A percentile compares a stretch with the other conserved stretches of the same genome.
phyloP scores from a whole-genome alignment of 2,113 vertebrate species.

The Saimiri boliviensis region DNA sequence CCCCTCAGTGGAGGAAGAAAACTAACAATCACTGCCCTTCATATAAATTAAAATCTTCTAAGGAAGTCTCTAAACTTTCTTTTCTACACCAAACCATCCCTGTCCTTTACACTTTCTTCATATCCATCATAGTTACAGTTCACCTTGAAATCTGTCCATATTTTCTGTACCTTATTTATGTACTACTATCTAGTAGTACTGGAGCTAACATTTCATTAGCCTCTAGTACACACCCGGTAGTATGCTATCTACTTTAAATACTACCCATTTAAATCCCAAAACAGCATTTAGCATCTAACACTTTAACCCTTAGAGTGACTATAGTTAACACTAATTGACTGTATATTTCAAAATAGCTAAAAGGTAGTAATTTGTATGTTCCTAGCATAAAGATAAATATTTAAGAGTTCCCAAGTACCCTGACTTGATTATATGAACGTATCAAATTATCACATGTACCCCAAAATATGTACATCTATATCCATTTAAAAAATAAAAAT shows the following conservation, averaged over 20 bases:
- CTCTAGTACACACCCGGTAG: not conserved
- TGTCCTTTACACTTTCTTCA: conserved; percentile 13
- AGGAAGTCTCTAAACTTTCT: not conserved
- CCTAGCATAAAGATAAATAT: not conserved
- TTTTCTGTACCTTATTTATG: not conserved
- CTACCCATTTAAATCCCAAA: conserved; percentile 24
- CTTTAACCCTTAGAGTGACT: not conserved
- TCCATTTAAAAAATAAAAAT: not conserved
- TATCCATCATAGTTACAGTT: not conserved
- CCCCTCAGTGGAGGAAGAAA: not conserved
- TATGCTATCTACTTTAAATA: not conserved
- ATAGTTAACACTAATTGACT: not conserved
- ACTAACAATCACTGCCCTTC: not conserved
- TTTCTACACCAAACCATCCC: not conserved
- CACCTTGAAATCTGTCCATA: not conserved
- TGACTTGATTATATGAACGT: not conserved
- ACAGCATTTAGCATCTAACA: not conserved
- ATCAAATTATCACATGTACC: not conserved
- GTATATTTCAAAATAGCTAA: not conserved
- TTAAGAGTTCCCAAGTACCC: not conserved
- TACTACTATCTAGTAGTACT: not conserved
- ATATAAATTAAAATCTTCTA: conserved; percentile 8
- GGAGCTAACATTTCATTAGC: not conserved
- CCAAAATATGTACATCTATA: not conserved
- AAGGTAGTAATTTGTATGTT: not conserved